Evolutionary conservation across 2,888 invertebrate species (phyloP).

Genomic region (Latheticus oryzae): DNA sequence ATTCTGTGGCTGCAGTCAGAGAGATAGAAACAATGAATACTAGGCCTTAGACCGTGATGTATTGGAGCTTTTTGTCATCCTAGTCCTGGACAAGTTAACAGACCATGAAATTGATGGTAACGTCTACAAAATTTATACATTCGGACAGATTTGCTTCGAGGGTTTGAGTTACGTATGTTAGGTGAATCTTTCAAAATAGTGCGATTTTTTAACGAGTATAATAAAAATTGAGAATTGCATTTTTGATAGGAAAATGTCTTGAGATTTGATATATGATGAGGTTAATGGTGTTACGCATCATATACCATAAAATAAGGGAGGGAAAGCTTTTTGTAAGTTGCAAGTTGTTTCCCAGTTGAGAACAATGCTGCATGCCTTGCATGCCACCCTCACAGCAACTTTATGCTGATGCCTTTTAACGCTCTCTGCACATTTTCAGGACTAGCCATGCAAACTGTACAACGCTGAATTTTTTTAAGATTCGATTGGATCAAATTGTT

Average conservation of each 20-base stretch:
- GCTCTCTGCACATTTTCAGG: slow-evolving; percentile 35
- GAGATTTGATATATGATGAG: slow-evolving; percentile 49
- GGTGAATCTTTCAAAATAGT: background rate
- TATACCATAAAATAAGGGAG: slow-evolving; percentile 53
- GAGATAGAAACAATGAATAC: slow-evolving; percentile 22
- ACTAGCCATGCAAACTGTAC: no score
- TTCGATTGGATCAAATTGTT: slow-evolving; percentile 2
- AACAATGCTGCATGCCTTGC: slow-evolving; percentile 36
- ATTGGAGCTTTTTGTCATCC: slow-evolving; percentile 49
- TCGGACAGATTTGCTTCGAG: slow-evolving; percentile 41
- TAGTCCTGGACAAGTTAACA: slow-evolving; percentile 51
- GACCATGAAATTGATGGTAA: slow-evolving; percentile 55
- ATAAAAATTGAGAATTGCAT: slow-evolving; percentile 36
- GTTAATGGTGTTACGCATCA: slow-evolving; percentile 52
- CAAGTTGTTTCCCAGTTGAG: slow-evolving; percentile 35
- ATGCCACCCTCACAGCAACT: slow-evolving; percentile 17
- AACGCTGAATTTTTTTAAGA: no score
- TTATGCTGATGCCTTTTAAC: slow-evolving; percentile 27
- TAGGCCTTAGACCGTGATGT: slow-evolving; percentile 42
- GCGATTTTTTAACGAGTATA: slow-evolving; percentile 21
- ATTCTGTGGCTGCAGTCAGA: slow-evolving; percentile 24
- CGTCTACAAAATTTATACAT: slow-evolving; percentile 49
- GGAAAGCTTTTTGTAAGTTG: slow-evolving; percentile 34
- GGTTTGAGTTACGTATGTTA: slow-evolving; percentile 11
- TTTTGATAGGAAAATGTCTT: slow-evolving; percentile 47